phyloP scores from a whole-genome alignment of 2,113 vertebrate species.

The Diadophis punctatus region DNA sequence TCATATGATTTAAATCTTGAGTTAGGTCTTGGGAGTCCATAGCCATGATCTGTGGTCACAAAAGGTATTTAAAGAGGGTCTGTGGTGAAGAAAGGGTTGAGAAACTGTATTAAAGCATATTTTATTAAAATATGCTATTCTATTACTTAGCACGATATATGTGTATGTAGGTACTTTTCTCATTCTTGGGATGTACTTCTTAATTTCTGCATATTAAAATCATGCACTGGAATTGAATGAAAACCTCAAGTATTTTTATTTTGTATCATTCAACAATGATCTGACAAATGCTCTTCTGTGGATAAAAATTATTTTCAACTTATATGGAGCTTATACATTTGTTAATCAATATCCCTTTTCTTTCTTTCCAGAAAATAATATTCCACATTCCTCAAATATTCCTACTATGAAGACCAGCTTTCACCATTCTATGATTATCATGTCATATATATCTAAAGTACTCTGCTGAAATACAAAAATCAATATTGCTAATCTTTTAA shows the following conservation, averaged over 20 bases:
- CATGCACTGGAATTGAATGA: slow-evolving; percentile 16
- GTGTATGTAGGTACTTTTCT: neutral
- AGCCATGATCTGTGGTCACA: too few species aligned
- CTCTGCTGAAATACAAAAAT: slow-evolving; percentile 39
- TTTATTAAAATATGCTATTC: slow-evolving; percentile 40
- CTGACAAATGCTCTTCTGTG: slow-evolving; percentile 23
- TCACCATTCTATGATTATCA: slow-evolving; percentile 9
- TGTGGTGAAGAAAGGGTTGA: too few species aligned
- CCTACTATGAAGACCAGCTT: slow-evolving; percentile 17
- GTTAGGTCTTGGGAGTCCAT: too few species aligned
- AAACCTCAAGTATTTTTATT: slow-evolving; percentile 41
- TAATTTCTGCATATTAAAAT: slow-evolving; percentile 20
- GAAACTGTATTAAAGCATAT: slow-evolving; percentile 11
- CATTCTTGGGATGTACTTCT: slow-evolving; percentile 45
- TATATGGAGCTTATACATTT: slow-evolving; percentile 18
- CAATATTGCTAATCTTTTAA: slow-evolving; percentile 40
- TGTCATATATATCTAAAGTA: slow-evolving; percentile 4
- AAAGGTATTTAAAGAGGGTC: too few species aligned
- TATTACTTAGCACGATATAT: slow-evolving; percentile 41
- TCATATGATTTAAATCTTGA: too few species aligned
- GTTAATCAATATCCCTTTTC: neutral
- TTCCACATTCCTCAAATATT: slow-evolving; percentile 30
- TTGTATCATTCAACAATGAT: neutral
- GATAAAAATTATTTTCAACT: slow-evolving; percentile 20
- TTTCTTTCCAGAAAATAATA: slow-evolving; percentile 37